A percentile compares a stretch with the other conserved stretches of the same genome.
These are phyloP conservation scores for Pipa parva DNA, from an alignment of 2,113 vertebrate species.

Conservation along the genomic window DNA sequence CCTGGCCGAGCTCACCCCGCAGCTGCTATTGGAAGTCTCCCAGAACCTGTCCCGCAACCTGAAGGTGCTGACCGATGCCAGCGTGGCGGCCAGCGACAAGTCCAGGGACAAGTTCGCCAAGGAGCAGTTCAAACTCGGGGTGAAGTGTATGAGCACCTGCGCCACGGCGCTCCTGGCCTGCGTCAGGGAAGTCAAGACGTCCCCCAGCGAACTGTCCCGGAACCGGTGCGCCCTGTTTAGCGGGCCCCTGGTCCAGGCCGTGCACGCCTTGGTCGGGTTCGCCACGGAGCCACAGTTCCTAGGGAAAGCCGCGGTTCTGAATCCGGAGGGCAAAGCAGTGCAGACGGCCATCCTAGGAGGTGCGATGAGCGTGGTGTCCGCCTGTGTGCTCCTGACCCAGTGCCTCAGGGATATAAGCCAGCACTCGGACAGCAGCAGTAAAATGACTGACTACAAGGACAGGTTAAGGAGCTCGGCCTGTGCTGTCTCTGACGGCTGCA, in stretches of 20 bases:
- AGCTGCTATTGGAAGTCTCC: constrained; percentile 90
- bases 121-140: constrained; percentile 93
- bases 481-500: constrained; percentile 93
- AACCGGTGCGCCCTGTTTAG: constrained; percentile 91
- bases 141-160: constrained; percentile 93
- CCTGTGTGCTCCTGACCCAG: constrained; percentile 95
- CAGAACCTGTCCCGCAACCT: constrained; percentile 92
- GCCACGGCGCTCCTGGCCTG: constrained; percentile 92
- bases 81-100: constrained; percentile 83
- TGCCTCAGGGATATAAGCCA: constrained; percentile 95
- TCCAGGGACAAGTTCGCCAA: constrained; percentile 90
- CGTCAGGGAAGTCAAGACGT: constrained; percentile 88
- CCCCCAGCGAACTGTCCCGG: constrained; percentile 85
- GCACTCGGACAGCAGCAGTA: constrained; percentile 89
- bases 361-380: constrained; percentile 97
- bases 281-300: constrained; percentile 96
- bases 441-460: constrained; percentile 92
- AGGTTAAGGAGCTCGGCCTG: constrained; percentile 89
- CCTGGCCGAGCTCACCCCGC: constrained; percentile 85
- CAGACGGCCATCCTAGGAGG: constrained; percentile 95
- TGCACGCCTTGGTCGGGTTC: constrained; percentile 88
- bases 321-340: constrained; percentile 88
- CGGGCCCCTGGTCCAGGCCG: constrained; percentile 85
- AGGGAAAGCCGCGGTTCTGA: constrained; percentile 83
- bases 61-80: constrained; percentile 89